These are phyloP conservation scores for Dicrurus megarhynchus DNA, from an alignment of 2,113 vertebrate genomes.

Conservation along the genomic window DNA sequence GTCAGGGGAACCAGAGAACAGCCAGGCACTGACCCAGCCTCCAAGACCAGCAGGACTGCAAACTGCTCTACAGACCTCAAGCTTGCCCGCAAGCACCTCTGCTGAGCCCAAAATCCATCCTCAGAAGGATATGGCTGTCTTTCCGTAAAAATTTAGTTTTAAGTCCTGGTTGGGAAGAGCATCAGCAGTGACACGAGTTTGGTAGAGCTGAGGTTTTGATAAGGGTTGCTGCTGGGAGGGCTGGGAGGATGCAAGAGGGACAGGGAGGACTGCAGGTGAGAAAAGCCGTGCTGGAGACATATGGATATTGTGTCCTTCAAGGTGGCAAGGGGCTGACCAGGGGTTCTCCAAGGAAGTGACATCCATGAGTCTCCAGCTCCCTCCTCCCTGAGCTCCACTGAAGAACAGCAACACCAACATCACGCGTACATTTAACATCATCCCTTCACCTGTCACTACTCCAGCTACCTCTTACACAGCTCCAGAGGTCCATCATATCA, in stretches of 20 bases:
- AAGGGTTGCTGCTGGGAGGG: neutral
- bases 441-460: neutral
- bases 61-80: neutral
- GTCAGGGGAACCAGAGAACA: neutral
- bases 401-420: neutral
- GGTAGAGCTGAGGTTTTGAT: neutral
- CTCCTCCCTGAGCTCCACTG: neutral
- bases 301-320: neutral
- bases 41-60: neutral
- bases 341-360: neutral
- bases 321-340: neutral
- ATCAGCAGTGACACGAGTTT: neutral
- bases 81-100: neutral
- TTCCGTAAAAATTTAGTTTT: neutral
- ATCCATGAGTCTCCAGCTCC: neutral
- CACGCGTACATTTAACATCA: accelerated
- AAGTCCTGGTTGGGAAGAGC: neutral
- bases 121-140: neutral
- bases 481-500: neutral
- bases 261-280: neutral
- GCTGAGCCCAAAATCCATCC: neutral
- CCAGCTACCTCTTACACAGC: neutral
- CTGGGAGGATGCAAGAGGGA: neutral
- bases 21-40: neutral
- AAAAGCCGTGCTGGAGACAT: neutral